A percentile compares a stretch with the other conserved stretches of the same genome.
Evolutionary conservation across 2,113 vertebrate genomes (phyloP).

Genomic region (Pelusios castaneus): DNA sequence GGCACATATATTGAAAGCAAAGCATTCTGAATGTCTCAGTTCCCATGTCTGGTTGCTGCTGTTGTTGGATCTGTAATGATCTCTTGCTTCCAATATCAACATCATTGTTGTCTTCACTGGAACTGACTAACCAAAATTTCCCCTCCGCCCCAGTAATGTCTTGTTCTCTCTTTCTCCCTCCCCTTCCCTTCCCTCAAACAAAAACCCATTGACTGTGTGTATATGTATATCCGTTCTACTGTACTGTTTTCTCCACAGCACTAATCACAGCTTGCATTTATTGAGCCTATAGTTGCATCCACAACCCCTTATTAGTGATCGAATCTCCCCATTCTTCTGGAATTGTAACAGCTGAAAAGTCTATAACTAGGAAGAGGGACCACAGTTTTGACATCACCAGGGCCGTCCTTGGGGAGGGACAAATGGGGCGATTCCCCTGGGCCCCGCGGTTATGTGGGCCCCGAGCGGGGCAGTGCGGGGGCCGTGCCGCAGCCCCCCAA

Average conservation of each 20-base stretch:
- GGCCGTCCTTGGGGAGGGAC: too few relatives aligned
- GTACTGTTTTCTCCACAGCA: background rate
- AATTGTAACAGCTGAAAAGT: background rate
- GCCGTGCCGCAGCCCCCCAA: too few relatives aligned
- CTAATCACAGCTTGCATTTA: background rate
- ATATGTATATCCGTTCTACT: background rate
- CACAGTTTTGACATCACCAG: background rate
- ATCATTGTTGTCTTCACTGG: background rate
- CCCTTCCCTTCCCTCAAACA: background rate
- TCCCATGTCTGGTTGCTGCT: background rate
- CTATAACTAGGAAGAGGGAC: background rate
- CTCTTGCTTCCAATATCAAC: background rate
- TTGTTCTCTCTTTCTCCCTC: background rate
- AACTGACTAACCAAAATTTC: background rate
- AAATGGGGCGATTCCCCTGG: too few relatives aligned
- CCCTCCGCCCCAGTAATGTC: background rate
- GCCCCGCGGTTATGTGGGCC: too few relatives aligned
- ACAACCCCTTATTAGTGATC: background rate
- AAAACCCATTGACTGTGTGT: background rate
- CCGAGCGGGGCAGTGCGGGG: too few relatives aligned
- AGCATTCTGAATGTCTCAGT: background rate
- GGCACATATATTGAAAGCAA: background rate
- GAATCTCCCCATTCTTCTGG: background rate
- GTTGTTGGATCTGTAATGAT: background rate
- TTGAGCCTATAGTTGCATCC: background rate